Percentiles rank a stretch among this genome's conserved stretches.
phyloP scores from a whole-genome alignment of 2,888 invertebrate genomes.

The Dorcus hopei region DNA sequence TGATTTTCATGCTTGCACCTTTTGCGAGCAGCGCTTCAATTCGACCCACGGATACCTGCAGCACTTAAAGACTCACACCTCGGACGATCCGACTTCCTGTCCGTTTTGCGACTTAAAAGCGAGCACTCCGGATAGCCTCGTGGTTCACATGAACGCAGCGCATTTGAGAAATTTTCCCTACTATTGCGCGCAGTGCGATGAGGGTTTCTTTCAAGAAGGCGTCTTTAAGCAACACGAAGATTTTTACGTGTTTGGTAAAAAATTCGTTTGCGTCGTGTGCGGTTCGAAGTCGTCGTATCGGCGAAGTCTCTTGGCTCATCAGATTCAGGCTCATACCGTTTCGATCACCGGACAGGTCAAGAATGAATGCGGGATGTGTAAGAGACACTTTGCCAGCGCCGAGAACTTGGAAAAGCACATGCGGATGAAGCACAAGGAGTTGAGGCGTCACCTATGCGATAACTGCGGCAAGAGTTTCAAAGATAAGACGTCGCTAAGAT shows the following conservation, averaged over 20 bases:
- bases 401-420: slow-evolving; percentile 50
- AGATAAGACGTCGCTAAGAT: slow-evolving; percentile 35
- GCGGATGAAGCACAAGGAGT: slow-evolving; percentile 6
- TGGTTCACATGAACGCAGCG: slow-evolving; percentile 40
- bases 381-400: slow-evolving; percentile 36
- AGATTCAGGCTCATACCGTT: slow-evolving; percentile 40
- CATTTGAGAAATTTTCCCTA: slow-evolving; percentile 48
- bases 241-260: slow-evolving; percentile 35
- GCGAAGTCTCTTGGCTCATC: slow-evolving; percentile 51
- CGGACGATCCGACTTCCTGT: slow-evolving; percentile 37
- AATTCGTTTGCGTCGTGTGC: slow-evolving; percentile 49
- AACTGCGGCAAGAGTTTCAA: slow-evolving; percentile 41
- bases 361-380: slow-evolving; percentile 30
- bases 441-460: slow-evolving; percentile 34
- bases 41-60: slow-evolving; percentile 40
- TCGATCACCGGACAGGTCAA: slow-evolving; percentile 42
- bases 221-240: slow-evolving; percentile 57
- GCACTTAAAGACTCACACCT: slow-evolving; percentile 38
- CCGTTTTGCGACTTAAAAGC: slow-evolving; percentile 40
- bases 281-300: slow-evolving; percentile 29
- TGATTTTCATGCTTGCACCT: slow-evolving; percentile 28
- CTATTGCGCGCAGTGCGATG: slow-evolving; percentile 54
- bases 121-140: slow-evolving; percentile 33
- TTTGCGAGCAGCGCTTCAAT: slow-evolving; percentile 39
- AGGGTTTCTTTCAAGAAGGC: slow-evolving; percentile 55